A percentile compares a stretch with the other conserved stretches of the same genome.
Evolutionary conservation across 2,797 vertebrate genomes (phyloP).

Genomic region (Phrynocephalus guinanensis): DNA sequence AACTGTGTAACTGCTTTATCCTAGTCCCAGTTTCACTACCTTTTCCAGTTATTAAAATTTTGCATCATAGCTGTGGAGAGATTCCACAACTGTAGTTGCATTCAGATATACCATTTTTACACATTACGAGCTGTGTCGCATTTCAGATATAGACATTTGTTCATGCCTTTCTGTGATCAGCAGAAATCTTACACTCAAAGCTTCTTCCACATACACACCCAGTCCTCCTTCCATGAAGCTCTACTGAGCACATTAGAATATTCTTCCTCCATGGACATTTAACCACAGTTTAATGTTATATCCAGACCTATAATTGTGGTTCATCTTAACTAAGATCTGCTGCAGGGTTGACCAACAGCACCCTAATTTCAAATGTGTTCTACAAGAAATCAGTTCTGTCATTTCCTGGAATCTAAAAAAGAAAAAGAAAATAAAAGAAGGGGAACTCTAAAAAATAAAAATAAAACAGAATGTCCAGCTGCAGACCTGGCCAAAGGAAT

Average conservation of each 20-base stretch:
- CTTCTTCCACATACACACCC: too few species aligned
- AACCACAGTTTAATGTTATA: neutral
- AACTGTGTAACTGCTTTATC: constrained; percentile 29
- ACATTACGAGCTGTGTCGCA: neutral
- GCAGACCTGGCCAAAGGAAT: too few species aligned
- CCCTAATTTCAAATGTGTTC: neutral
- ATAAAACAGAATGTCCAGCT: too few species aligned
- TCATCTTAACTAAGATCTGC: neutral
- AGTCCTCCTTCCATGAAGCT: neutral
- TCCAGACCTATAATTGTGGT: neutral
- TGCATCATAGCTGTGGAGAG: neutral
- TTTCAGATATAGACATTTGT: neutral
- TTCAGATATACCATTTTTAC: neutral
- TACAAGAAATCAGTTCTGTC: neutral
- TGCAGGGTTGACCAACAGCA: neutral
- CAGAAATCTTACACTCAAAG: neutral
- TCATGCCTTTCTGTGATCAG: too few species aligned
- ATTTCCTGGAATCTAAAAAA: too few species aligned
- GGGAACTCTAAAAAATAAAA: too few species aligned
- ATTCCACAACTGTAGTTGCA: neutral
- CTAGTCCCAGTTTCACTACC: neutral
- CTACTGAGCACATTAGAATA: too few species aligned
- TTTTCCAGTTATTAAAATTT: constrained; percentile 8
- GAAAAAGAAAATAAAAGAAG: too few species aligned
- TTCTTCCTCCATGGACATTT: neutral